These are phyloP conservation scores for Chaetura pelagica DNA, from an alignment of 2,113 vertebrate genomes.

Conservation along the genomic window DNA sequence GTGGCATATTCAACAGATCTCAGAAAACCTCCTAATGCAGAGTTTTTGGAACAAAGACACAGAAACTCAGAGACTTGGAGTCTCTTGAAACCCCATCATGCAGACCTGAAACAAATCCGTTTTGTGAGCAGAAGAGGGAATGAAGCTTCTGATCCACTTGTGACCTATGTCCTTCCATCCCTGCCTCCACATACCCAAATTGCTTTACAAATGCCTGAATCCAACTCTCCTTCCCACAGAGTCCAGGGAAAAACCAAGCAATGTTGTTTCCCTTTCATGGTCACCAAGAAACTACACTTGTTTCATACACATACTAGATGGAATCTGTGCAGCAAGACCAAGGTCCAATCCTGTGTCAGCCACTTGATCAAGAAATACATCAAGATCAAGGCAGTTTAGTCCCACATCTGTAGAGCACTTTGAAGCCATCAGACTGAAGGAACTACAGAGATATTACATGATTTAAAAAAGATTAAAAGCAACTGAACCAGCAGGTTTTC, in stretches of 20 bases:
- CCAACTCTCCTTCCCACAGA: background rate
- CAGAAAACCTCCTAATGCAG: background rate
- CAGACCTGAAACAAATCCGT: background rate
- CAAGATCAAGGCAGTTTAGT: background rate
- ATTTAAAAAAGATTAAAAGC: background rate
- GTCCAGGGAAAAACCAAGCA: background rate
- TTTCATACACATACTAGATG: background rate
- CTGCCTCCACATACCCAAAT: background rate
- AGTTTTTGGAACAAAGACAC: background rate
- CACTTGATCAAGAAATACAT: background rate
- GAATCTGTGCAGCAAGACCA: background rate
- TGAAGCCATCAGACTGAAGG: background rate
- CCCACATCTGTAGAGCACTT: background rate
- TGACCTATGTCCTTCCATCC: background rate
- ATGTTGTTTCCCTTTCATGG: background rate
- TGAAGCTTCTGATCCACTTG: background rate
- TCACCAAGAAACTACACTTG: background rate
- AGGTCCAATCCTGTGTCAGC: background rate
- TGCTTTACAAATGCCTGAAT: background rate
- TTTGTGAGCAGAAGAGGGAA: background rate
- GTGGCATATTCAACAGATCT: background rate
- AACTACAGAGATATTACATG: background rate
- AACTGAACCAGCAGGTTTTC: background rate
- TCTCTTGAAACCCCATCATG: background rate
- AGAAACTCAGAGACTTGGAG: background rate